Percentiles rank a stretch among this genome's conserved stretches.
Conservation (phyloP, 2,113 vertebrate genomes). For the Dolichotis patagonum region DNA sequence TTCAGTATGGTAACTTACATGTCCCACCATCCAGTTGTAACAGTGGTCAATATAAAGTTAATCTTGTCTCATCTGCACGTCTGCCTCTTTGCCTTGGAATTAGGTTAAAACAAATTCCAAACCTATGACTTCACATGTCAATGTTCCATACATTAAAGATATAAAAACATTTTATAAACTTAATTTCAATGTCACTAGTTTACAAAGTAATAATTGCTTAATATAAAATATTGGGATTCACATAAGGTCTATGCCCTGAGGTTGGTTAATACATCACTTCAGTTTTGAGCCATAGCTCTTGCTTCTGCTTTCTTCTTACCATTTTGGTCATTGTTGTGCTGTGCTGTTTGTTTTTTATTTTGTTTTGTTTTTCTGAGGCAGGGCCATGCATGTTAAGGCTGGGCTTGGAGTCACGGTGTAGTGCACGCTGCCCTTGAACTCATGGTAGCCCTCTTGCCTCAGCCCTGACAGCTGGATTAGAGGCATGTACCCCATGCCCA, state of each 20-base stretch:
- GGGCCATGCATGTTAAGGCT: neutral
- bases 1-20: neutral
- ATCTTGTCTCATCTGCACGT: neutral
- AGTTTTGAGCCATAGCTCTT: neutral
- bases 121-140: neutral
- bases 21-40: neutral
- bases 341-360: neutral
- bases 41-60: no score
- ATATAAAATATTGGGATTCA: neutral
- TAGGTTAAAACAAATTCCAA: constrained; percentile 35
- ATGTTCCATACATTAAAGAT: neutral
- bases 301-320: neutral
- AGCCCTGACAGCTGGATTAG: neutral
- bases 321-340: neutral
- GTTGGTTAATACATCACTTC: neutral
- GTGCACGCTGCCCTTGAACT: neutral
- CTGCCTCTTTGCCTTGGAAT: neutral
- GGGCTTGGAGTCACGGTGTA: neutral
- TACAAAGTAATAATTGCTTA: neutral
- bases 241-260: neutral
- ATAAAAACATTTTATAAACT: neutral
- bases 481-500: neutral
- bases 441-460: neutral
- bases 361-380: neutral
- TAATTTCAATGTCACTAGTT: neutral